Conservation (phyloP, 2,797 vertebrate species). For the Macrochelys suwanniensis region DNA sequence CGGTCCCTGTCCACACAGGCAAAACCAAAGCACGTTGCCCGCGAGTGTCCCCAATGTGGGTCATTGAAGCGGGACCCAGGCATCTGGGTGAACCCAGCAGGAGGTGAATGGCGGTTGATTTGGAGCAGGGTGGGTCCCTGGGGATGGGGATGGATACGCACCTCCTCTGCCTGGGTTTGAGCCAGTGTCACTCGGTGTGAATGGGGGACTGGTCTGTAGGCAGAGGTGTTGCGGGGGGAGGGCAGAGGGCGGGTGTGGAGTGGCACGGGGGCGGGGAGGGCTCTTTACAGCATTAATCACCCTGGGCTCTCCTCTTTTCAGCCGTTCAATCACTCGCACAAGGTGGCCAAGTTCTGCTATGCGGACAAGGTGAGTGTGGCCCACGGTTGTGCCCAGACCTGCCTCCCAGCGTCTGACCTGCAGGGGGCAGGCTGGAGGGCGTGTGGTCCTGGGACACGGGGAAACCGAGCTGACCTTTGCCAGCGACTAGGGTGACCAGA, state of each 20-base stretch:
- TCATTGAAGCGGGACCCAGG: not conserved
- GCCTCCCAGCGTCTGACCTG: rapidly evolving
- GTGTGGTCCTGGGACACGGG: not conserved
- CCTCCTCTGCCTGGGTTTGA: not conserved
- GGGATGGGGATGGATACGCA: not conserved
- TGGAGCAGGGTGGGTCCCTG: not conserved
- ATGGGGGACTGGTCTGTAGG: rapidly evolving
- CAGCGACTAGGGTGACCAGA: not conserved
- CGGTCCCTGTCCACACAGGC: not conserved
- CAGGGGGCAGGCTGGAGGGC: rapidly evolving
- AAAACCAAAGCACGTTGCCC: not conserved
- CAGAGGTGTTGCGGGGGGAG: not conserved
- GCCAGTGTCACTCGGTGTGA: not conserved
- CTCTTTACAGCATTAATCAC: not conserved
- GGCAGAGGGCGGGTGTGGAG: rapidly evolving
- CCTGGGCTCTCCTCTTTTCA: slow-evolving; percentile 61
- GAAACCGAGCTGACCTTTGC: too few species aligned
- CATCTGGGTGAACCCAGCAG: not conserved
- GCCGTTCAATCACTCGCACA: slow-evolving; percentile 94
- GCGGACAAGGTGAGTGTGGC: slow-evolving; percentile 90
- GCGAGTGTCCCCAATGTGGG: not conserved
- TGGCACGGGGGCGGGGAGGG: not conserved
- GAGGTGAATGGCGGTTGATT: not conserved
- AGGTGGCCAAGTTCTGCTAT: slow-evolving; percentile 95
- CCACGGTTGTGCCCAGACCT: rapidly evolving